phyloP scores from a whole-genome alignment of 2,113 vertebrate genomes.

The Girardinichthys multiradiatus region DNA sequence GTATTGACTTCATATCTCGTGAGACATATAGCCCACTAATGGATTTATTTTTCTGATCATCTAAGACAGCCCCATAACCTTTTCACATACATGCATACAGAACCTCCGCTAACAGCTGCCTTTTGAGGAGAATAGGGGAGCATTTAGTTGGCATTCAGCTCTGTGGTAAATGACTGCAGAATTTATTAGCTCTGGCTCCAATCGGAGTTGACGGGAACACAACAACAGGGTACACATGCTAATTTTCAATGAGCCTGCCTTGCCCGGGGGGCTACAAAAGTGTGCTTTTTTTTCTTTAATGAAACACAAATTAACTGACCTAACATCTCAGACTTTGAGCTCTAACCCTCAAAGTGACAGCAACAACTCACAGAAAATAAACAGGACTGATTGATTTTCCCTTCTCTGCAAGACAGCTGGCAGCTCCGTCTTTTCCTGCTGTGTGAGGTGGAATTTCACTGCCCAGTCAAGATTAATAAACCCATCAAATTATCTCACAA shows the following conservation, averaged over 20 bases:
- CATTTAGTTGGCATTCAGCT: background rate
- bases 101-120: background rate
- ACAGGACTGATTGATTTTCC: background rate
- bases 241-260: background rate
- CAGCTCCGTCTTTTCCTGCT: background rate
- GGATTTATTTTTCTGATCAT: background rate
- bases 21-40: background rate
- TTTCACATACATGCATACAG: background rate
- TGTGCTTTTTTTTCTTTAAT: background rate
- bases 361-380: background rate
- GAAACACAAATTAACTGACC: conserved; percentile 1
- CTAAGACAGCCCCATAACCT: background rate
- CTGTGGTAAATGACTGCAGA: background rate
- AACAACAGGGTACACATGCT: background rate
- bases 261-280: background rate
- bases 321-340: background rate
- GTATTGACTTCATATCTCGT: background rate
- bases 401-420: background rate
- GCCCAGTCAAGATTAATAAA: background rate
- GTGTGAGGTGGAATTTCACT: no score
- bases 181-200: background rate
- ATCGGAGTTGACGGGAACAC: background rate
- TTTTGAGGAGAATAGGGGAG: background rate
- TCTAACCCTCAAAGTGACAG: background rate
- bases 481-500: background rate